Base-by-base conservation (phyloP, 92 coral and sea anemone species). In the Metridium senile region DNA sequence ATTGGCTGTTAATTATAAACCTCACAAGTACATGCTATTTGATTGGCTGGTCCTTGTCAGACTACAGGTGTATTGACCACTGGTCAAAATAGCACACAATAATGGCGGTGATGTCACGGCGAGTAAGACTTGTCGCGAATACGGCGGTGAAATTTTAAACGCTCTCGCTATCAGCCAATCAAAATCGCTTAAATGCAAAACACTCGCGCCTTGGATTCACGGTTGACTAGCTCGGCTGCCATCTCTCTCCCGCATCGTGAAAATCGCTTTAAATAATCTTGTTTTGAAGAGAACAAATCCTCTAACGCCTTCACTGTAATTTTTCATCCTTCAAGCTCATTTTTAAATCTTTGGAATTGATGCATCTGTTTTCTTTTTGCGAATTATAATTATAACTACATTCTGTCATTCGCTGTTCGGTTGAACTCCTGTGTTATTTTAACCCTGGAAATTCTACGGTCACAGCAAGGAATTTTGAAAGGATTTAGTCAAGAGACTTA, bases 91-190 rank as follows among this genome's bases (percentile, higher is more conserved):
- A 58, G 53, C 52, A 30, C 29, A 73, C 33, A 63, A 26, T 11
- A 16, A 23, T 29, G 51, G 31, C n/a, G 64, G 51, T 79, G 84
- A 79, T 70, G 70, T 79, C 84, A 79, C 84, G 68, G 23, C 16
- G 17, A 9, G 22, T 3, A 23, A 13, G 65, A 20, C 23, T 19
- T 18, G 26, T 69, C 76, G 61, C 29, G 20, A 8, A 23, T 68
- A 66, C 58, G 33, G 76, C 56, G 59, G 43, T 58, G 30, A 43
- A 46, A 68, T 58, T 70, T 79, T 22, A 70, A 33, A 56, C 20
- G 51, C 27, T 16, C 23, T 0, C 51, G 3, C 7, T 19, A 30
- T 2, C 46, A 70, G 26, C 84, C 76, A 79, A 79, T 79, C 9
- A 59, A 34, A 79, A 29, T 61, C 58, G 0, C 13, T 58, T 11